Percentiles rank a stretch among this genome's conserved stretches.
These are phyloP conservation scores for Gibbula magus DNA, from an alignment of 2,888 invertebrate genomes.

Conservation along the genomic window DNA sequence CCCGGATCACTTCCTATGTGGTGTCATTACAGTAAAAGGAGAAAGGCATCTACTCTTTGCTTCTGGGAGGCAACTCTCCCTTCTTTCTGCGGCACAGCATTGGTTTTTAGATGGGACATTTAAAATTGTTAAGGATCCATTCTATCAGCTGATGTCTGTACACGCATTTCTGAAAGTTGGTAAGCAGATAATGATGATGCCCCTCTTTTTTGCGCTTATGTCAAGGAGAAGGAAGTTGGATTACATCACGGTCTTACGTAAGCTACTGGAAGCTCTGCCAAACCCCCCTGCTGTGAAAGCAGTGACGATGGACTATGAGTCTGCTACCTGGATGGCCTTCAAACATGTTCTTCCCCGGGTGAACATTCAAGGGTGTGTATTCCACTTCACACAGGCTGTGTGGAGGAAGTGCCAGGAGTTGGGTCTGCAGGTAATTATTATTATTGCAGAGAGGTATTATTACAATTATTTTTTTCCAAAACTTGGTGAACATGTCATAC, in stretches of 20 bases:
- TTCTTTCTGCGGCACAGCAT: neutral
- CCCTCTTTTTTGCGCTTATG: neutral
- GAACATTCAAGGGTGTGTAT: no score
- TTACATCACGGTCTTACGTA: neutral
- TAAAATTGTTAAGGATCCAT: no score
- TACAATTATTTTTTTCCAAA: no score
- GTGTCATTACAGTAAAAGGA: neutral
- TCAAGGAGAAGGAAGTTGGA: neutral
- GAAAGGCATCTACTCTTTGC: neutral
- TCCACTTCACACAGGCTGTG: no score
- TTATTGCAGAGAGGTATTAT: no score
- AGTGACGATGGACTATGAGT: no score
- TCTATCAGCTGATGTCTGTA: neutral
- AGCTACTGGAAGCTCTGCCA: neutral
- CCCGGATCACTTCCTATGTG: neutral
- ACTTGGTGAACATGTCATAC: no score
- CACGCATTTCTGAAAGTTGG: neutral
- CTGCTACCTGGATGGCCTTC: no score
- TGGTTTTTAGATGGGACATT: neutral
- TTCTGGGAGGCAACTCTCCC: neutral
- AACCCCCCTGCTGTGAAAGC: neutral
- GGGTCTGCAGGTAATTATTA: no score
- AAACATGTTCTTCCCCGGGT: no score
- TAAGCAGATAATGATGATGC: neutral
- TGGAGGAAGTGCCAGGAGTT: no score